Evolutionary conservation across 1,140 invertebrate species (phyloP).

Genomic region (Portunus trituberculatus): DNA sequence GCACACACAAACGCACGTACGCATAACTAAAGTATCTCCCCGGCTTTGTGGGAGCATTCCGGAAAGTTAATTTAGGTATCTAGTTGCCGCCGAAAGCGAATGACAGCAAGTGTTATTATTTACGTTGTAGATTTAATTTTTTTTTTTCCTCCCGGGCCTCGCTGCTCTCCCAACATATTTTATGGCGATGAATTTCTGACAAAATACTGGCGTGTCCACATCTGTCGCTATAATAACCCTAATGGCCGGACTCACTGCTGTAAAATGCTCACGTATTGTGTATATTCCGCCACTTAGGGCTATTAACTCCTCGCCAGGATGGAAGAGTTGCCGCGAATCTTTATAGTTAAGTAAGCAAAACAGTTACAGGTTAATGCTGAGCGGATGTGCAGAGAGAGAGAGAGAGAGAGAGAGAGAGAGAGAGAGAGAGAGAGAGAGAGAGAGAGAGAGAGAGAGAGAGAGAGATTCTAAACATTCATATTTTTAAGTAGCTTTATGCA

Average conservation of each 20-base stretch:
- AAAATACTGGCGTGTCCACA: slow-evolving; percentile 21
- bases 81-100: neutral
- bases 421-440: slow-evolving; percentile 20
- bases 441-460: slow-evolving; percentile 20
- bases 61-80: neutral
- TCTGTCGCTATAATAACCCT: slow-evolving; percentile 4
- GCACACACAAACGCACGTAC: too few relatives aligned
- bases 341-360: neutral
- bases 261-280: slow-evolving; percentile 22
- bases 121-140: neutral
- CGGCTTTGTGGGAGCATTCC: neutral
- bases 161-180: slow-evolving; percentile 7
- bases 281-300: neutral
- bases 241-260: neutral
- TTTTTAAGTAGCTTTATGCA: too few relatives aligned
- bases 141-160: neutral
- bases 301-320: neutral
- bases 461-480: neutral
- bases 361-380: neutral
- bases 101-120: neutral
- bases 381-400: neutral
- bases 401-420: slow-evolving; percentile 20
- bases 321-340: neutral
- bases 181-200: slow-evolving; percentile 3
- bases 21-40: neutral